A percentile compares a stretch with the other conserved stretches of the same genome.
Evolutionary conservation across 2,888 invertebrate genomes (phyloP).

Genomic region (Bellardia bayeri): DNA sequence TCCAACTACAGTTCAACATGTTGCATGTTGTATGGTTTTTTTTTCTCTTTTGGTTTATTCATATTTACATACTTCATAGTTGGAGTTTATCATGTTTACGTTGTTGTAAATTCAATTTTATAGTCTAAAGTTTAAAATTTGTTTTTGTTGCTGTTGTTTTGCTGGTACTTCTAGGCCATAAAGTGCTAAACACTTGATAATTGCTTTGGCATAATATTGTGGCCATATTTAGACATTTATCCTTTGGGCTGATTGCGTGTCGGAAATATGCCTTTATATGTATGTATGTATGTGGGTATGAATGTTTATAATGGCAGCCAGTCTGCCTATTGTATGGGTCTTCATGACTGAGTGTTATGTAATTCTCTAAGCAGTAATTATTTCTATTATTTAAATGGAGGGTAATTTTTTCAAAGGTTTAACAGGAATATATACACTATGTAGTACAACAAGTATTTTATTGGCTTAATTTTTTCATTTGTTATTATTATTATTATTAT

Average conservation of each 20-base stretch:
- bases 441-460: background rate
- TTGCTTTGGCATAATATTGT: conserved; percentile 74
- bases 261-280: conserved; percentile 58
- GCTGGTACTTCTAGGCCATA: conserved; percentile 60
- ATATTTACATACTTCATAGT: conserved; percentile 24
- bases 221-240: conserved; percentile 73
- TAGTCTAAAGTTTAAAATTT: conserved; percentile 74
- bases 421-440: background rate
- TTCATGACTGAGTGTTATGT: conserved; percentile 22
- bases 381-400: conserved; percentile 58
- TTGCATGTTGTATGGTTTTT: conserved; percentile 58
- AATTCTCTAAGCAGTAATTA: conserved; percentile 66
- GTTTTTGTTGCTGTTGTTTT: conserved; percentile 33
- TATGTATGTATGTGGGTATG: conserved; percentile 20
- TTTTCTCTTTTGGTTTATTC: background rate
- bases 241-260: conserved; percentile 59
- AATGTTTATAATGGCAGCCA: conserved; percentile 38
- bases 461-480: background rate
- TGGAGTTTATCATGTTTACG: conserved; percentile 60
- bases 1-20: conserved; percentile 43
- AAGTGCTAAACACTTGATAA: conserved; percentile 72
- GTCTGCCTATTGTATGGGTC: conserved; percentile 30
- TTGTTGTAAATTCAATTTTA: conserved; percentile 80
- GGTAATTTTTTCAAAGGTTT: conserved; percentile 40
- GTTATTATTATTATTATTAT: background rate